Conservation (phyloP, 2,113 vertebrate species). For the Pholis gunnellus region DNA sequence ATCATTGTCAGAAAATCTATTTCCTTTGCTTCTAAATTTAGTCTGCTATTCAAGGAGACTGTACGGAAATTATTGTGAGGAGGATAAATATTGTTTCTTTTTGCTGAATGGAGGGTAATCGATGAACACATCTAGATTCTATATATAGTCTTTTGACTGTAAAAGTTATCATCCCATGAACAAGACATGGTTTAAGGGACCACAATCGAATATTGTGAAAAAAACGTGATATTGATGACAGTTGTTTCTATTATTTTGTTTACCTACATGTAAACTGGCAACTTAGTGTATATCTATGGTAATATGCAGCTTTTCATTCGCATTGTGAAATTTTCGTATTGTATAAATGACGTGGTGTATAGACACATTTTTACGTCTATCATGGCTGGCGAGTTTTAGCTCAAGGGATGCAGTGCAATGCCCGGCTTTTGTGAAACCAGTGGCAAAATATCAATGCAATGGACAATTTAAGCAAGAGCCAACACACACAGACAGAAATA, state of each 20-base stretch:
- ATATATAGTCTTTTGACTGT: slow-evolving; percentile 20
- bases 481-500: slow-evolving; percentile 22
- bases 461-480: slow-evolving; percentile 20
- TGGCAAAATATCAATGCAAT: slow-evolving; percentile 14
- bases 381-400: background rate
- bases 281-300: background rate
- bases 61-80: background rate
- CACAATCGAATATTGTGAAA: background rate
- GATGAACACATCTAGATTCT: no score
- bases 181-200: background rate
- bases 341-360: background rate
- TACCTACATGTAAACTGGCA: background rate
- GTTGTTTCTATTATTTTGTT: slow-evolving; percentile 3
- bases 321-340: background rate
- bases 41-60: slow-evolving; percentile 11
- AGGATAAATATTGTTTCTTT: background rate
- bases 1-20: slow-evolving; percentile 50
- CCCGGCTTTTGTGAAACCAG: slow-evolving; percentile 22
- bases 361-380: background rate
- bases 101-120: background rate
- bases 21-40: slow-evolving; percentile 53
- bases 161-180: background rate
- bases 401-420: background rate
- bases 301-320: background rate
- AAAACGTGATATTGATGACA: background rate